These are phyloP conservation scores for Tuta absoluta DNA, from an alignment of 2,888 invertebrate genomes.

Conservation along the genomic window DNA sequence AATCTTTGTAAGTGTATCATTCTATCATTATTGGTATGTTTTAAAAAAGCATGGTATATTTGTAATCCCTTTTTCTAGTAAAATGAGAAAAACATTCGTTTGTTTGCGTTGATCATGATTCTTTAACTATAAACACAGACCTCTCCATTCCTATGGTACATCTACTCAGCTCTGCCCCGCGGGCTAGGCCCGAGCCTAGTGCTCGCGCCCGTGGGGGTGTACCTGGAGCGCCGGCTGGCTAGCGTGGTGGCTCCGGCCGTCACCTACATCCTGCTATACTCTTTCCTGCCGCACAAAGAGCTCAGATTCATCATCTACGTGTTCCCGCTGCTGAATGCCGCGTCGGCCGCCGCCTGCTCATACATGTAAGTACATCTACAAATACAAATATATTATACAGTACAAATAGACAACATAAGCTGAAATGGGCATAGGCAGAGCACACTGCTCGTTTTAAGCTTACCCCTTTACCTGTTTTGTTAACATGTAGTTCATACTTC, in stretches of 20 bases:
- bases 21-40: too few species aligned
- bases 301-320: slow-evolving; percentile 98
- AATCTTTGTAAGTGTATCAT: too few species aligned
- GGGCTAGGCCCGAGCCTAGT: slow-evolving; percentile 91
- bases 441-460: too few species aligned
- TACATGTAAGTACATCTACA: slow-evolving; percentile 94
- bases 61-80: too few species aligned
- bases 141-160: slow-evolving; percentile 98
- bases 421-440: too few species aligned
- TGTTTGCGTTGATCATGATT: neutral
- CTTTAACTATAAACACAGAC: slow-evolving; percentile 83
- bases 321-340: slow-evolving; percentile 95
- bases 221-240: slow-evolving; percentile 86
- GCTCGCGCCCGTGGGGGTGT: slow-evolving; percentile 89
- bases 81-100: neutral
- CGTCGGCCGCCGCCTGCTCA: slow-evolving; percentile 93
- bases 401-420: too few species aligned
- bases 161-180: slow-evolving; percentile 97
- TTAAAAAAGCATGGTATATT: too few species aligned
- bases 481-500: too few species aligned
- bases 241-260: slow-evolving; percentile 86
- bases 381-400: too few species aligned
- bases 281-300: slow-evolving; percentile 98
- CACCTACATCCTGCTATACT: slow-evolving; percentile 93
- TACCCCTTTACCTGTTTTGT: too few species aligned